Conservation (phyloP, 2,888 invertebrate genomes). For the Scrobipalpa costella region DNA sequence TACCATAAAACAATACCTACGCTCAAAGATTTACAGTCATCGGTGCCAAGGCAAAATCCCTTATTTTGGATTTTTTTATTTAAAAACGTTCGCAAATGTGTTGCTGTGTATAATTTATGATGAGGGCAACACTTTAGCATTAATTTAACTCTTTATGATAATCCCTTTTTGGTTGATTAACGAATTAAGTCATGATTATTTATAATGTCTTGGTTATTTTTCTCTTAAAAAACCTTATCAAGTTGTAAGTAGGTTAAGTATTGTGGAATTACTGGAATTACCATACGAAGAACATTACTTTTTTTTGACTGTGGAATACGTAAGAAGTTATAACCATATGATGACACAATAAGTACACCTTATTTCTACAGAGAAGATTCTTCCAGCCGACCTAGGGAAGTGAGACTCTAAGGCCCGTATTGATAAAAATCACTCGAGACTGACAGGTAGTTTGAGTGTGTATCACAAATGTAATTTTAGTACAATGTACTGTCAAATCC, state of each 20-base stretch:
- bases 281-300: too few species aligned
- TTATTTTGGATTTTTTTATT: not conserved
- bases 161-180: not conserved
- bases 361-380: too few species aligned
- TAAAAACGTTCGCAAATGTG: not conserved
- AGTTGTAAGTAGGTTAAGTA: not conserved
- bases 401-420: too few species aligned
- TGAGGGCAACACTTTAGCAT: conserved; percentile 14
- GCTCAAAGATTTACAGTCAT: not conserved
- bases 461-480: too few species aligned
- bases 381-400: too few species aligned
- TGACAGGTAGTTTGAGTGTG: too few species aligned
- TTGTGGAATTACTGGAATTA: too few species aligned
- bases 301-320: too few species aligned
- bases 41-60: not conserved
- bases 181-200: not conserved
- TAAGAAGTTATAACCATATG: too few species aligned
- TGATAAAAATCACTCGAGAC: too few species aligned
- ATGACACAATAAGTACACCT: too few species aligned
- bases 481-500: too few species aligned
- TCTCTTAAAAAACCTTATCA: not conserved
- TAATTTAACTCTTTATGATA: not conserved
- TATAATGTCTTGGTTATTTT: not conserved
- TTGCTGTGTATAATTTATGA: not conserved
- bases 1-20: not conserved